Evolutionary conservation across 2,113 vertebrate genomes (phyloP), one percentile per base, ranked within the genome.

Genomic region (Bettongia penicillata): DNA sequence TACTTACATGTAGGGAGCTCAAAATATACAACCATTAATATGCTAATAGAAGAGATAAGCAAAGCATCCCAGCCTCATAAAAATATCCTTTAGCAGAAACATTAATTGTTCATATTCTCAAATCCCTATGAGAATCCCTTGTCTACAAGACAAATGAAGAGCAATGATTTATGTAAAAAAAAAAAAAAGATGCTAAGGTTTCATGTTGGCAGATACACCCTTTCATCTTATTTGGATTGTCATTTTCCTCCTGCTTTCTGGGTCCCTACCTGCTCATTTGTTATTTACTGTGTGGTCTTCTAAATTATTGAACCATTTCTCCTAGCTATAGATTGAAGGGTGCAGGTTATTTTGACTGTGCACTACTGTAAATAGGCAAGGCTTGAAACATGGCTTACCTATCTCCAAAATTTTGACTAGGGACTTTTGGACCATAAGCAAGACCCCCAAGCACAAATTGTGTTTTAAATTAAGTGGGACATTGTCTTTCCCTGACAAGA

Each of bases 1-100:
- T 1, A 50, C 8, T 89, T 92, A 92, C 97, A 98, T 93, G 97
- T 96, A 61, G 91, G 96, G 92, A 96, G 95, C 91, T 97, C 97
- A 98, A 98, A 98, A 98, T 95, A 96, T 7, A 26, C 6, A 96
- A 90, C 89, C 95, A 97, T 97, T 97, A 97, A 96, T 93, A 95
- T 98, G 91, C 48, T 98, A 97, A 96, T 96, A 5, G 2, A 84
- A 51, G n/a, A 2, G 92, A 0, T 2, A 97, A 91, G 97, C 68
- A 90, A 90, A 50, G 5, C 37, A 84, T 43, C 47, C 93, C 8
- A 51, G 77, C 23, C 90, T 98, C 96, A 96, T 53, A 97, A 97
- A 98, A 95, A 11, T 11, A 91, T 90, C 14, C 90, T 97, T 91
- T 90, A 97, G 95, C 53, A 98, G 93, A 97, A 97, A 89, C 51